A percentile compares a stretch with the other conserved stretches of the same genome.
phyloP scores from a whole-genome alignment of 2,888 invertebrate species.

The Epirrita christyi region DNA sequence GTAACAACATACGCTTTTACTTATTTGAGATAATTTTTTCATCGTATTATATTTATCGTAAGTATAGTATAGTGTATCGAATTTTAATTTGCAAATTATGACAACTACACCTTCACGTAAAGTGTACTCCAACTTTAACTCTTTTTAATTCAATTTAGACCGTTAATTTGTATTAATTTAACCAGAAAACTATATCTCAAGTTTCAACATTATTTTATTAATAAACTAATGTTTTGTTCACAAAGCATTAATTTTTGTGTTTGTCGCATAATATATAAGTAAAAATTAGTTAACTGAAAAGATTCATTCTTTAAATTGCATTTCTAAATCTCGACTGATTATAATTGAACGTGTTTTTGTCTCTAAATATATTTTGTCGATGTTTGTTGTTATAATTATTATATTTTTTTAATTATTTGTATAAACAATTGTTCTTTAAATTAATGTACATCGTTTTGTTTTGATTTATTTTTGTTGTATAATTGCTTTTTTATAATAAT shows the following conservation, averaged over 20 bases:
- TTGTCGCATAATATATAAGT: constrained; percentile 79
- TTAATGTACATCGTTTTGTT: constrained; percentile 91
- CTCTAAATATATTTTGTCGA: constrained; percentile 85
- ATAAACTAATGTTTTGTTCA: constrained; percentile 46
- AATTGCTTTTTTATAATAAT: constrained; percentile 90
- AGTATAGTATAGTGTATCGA: constrained; percentile 78
- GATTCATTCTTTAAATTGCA: constrained; percentile 82
- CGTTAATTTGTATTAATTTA: constrained; percentile 62
- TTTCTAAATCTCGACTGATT: constrained; percentile 83
- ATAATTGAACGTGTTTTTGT: constrained; percentile 82
- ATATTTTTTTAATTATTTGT: constrained; percentile 88
- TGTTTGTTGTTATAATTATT: constrained; percentile 86
- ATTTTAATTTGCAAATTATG: constrained; percentile 77
- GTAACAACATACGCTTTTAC: constrained; percentile 81
- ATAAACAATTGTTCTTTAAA: constrained; percentile 90
- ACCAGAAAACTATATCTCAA: constrained; percentile 66
- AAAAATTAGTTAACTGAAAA: constrained; percentile 65
- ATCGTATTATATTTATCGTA: constrained; percentile 82
- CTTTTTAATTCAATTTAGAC: constrained; percentile 50
- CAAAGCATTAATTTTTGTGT: constrained; percentile 50
- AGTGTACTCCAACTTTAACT: constrained; percentile 52
- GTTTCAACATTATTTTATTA: constrained; percentile 55
- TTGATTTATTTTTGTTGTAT: constrained; percentile 90
- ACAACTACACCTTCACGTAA: constrained; percentile 70
- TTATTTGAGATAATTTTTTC: constrained; percentile 78